A percentile compares a stretch with the other conserved stretches of the same genome.
Evolutionary conservation across 2,888 invertebrate genomes (phyloP).

Genomic region (Neoaliturus tenellus): DNA sequence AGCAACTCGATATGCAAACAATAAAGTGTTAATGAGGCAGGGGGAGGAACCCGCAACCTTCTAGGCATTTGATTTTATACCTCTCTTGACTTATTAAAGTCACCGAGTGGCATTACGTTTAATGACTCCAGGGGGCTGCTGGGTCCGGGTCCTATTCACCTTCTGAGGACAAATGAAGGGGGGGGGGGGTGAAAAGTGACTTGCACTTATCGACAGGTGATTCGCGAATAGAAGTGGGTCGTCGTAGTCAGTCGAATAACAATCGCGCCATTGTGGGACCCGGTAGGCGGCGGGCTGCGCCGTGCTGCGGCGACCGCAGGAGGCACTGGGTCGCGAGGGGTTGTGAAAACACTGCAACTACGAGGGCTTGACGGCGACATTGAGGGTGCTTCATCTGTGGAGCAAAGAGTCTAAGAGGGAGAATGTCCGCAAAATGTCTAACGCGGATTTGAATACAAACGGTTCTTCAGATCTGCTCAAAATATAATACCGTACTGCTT

Average conservation of each 20-base stretch:
- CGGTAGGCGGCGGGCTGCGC: background rate
- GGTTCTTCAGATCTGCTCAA: too few species aligned
- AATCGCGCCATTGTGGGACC: constrained; percentile 23
- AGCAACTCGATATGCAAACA: background rate
- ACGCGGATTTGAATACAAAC: too few species aligned
- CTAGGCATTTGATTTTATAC: background rate
- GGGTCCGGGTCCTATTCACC: background rate
- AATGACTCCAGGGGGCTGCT: background rate
- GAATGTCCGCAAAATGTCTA: too few species aligned
- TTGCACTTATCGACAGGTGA: constrained; percentile 6
- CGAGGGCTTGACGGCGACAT: too few species aligned
- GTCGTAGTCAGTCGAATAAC: background rate
- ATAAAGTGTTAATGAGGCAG: background rate
- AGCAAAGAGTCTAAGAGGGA: too few species aligned
- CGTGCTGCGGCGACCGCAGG: background rate
- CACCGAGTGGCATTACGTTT: background rate
- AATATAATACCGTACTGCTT: too few species aligned
- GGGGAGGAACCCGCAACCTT: constrained; percentile 1
- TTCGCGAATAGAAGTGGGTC: constrained; percentile 27
- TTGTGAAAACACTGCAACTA: too few species aligned
- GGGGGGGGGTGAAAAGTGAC: background rate
- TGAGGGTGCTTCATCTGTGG: too few species aligned
- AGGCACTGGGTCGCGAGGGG: background rate
- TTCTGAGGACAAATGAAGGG: background rate
- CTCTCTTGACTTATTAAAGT: constrained; percentile 6